A percentile compares a stretch with the other conserved stretches of the same genome.
These are phyloP conservation scores for Scyliorhinus canicula DNA, from an alignment of 2,797 vertebrate species.

Conservation along the genomic window DNA sequence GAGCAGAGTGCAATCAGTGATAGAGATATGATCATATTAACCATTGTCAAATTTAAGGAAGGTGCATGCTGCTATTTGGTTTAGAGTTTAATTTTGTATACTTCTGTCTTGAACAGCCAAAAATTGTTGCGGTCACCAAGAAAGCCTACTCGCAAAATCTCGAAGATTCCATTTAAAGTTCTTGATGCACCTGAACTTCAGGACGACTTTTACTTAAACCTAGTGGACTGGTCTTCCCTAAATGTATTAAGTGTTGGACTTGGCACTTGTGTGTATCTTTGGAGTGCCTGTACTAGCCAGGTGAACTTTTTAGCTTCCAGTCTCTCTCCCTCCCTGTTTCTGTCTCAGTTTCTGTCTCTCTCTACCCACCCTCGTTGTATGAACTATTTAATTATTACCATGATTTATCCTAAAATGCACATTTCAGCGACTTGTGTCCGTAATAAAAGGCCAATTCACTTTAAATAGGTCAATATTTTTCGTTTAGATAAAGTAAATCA, in stretches of 20 bases:
- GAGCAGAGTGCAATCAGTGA: not conserved
- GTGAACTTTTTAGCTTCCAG: constrained; percentile 52
- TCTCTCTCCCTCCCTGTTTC: not conserved
- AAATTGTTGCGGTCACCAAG: constrained; percentile 89
- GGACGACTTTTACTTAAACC: constrained; percentile 97
- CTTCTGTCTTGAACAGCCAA: constrained; percentile 62
- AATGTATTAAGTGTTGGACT: constrained; percentile 95
- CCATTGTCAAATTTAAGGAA: not conserved
- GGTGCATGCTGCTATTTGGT: not conserved
- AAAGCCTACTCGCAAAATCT: constrained; percentile 95
- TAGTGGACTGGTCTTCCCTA: constrained; percentile 97
- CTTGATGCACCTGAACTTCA: constrained; percentile 93
- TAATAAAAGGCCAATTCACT: not conserved
- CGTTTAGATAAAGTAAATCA: not conserved
- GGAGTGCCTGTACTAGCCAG: constrained; percentile 98
- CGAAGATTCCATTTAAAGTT: constrained; percentile 98
- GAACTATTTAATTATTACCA: not conserved
- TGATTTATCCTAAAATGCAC: not conserved
- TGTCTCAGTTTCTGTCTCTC: not conserved
- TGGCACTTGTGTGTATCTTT: constrained; percentile 94
- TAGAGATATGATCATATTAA: not conserved
- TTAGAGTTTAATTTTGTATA: not conserved
- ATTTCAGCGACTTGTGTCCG: not conserved
- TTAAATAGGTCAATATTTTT: not conserved
- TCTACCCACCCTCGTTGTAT: not conserved